phyloP scores from a whole-genome alignment of 1,140 invertebrate genomes.

The Hypsibius dujardini region DNA sequence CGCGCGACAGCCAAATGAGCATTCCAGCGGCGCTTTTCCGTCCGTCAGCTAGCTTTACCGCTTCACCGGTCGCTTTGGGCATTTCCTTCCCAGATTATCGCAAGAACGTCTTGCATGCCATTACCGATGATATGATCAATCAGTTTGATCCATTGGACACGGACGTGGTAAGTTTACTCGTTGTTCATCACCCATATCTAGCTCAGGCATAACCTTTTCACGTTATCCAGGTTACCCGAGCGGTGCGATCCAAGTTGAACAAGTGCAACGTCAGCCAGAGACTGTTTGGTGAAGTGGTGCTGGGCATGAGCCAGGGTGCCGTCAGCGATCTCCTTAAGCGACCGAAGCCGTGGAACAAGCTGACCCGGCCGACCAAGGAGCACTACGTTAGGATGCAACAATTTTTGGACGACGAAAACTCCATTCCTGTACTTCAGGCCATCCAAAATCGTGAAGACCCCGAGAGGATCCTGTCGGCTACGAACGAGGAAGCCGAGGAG shows the following conservation, averaged over 20 bases:
- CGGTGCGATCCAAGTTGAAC: constrained; percentile 44
- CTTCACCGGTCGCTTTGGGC: constrained; percentile 12
- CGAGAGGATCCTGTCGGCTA: constrained; percentile 55
- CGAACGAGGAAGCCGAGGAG: constrained; percentile 80
- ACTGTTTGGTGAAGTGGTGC: constrained; percentile 87
- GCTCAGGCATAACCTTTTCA: too few relatives aligned
- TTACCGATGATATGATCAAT: constrained; percentile 16
- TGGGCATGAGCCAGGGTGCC: constrained; percentile 85
- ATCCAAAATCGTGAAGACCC: constrained; percentile 93
- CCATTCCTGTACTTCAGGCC: constrained; percentile 83
- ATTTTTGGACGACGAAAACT: constrained; percentile 89
- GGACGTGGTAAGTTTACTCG: too few relatives aligned
- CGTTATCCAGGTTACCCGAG: constrained; percentile 11
- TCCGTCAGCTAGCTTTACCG: neutral
- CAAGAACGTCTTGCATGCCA: constrained; percentile 9
- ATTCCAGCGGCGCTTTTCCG: neutral
- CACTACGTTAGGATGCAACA: constrained; percentile 96
- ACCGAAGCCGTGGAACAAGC: constrained; percentile 91
- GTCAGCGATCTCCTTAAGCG: constrained; percentile 81
- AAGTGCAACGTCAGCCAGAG: constrained; percentile 97
- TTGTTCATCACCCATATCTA: too few relatives aligned
- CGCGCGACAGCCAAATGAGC: neutral
- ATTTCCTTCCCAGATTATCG: constrained; percentile 13
- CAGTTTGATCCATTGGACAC: constrained; percentile 14
- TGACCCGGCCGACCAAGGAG: constrained; percentile 87